Conservation (phyloP, 2,113 vertebrate species). For the Polypterus senegalus region DNA sequence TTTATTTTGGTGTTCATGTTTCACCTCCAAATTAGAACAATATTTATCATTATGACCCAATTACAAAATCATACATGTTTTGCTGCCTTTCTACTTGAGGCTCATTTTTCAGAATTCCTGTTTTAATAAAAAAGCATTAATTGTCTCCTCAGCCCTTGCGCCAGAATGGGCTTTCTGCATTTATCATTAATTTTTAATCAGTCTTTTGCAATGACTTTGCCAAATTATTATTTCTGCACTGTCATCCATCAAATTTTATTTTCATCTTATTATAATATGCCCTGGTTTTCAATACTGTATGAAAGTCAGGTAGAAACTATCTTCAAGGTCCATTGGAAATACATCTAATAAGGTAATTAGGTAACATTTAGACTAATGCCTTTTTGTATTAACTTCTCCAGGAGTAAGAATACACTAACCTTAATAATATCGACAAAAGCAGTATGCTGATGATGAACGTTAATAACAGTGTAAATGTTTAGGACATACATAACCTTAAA, state of each 20-base stretch:
- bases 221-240: slow-evolving; percentile 37
- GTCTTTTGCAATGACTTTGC: slow-evolving; percentile 33
- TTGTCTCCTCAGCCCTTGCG: slow-evolving; percentile 42
- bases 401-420: no score
- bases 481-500: no score
- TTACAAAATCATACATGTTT: slow-evolving; percentile 12
- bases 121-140: slow-evolving; percentile 34
- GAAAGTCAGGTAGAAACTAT: neutral
- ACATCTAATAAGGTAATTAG: neutral
- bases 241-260: slow-evolving; percentile 24
- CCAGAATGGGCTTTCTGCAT: slow-evolving; percentile 32
- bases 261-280: neutral
- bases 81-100: slow-evolving; percentile 2
- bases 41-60: slow-evolving; percentile 16
- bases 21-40: slow-evolving; percentile 10
- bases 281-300: neutral
- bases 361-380: neutral
- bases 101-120: slow-evolving; percentile 5
- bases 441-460: no score
- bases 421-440: no score
- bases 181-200: slow-evolving; percentile 44
- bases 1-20: neutral
- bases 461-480: no score
- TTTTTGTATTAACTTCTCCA: no score
- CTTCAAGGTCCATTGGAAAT: neutral